These are phyloP conservation scores for Sphecodes monilicornis DNA, from an alignment of 2,888 invertebrate species.

Conservation along the genomic window DNA sequence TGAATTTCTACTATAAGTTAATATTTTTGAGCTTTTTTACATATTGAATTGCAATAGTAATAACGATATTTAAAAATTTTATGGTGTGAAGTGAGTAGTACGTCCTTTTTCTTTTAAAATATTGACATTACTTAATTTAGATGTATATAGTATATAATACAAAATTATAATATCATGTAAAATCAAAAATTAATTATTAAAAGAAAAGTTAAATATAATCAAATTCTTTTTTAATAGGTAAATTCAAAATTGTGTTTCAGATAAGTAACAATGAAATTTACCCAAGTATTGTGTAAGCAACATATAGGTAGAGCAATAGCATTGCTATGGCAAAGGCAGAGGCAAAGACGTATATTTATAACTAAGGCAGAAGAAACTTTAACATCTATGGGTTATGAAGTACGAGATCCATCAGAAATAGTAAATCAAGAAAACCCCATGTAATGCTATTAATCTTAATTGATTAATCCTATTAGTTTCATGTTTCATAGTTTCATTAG, in stretches of 20 bases:
- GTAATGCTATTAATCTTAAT: conserved; percentile 46
- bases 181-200: not conserved
- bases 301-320: conserved; percentile 91
- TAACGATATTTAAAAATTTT: not conserved
- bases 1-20: not conserved
- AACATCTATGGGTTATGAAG: conserved; percentile 86
- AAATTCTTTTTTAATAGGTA: not conserved
- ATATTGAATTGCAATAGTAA: not conserved
- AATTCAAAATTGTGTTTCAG: conserved; percentile 40
- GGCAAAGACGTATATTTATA: conserved; percentile 87
- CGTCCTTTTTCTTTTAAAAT: not conserved
- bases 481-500: not conserved
- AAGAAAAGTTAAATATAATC: not conserved
- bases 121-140: not conserved
- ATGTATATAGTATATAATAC: not conserved
- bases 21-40: not conserved
- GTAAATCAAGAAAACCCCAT: conserved; percentile 80
- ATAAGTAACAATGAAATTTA: conserved; percentile 87
- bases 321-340: conserved; percentile 90
- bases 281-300: conserved; percentile 87
- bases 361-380: conserved; percentile 86
- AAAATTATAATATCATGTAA: not conserved
- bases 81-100: not conserved
- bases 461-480: not conserved
- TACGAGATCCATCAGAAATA: conserved; percentile 88